Percentiles rank a stretch among this genome's conserved stretches.
These are phyloP conservation scores for Baronia brevicornis DNA, from an alignment of 2,888 invertebrate genomes.

Conservation along the genomic window DNA sequence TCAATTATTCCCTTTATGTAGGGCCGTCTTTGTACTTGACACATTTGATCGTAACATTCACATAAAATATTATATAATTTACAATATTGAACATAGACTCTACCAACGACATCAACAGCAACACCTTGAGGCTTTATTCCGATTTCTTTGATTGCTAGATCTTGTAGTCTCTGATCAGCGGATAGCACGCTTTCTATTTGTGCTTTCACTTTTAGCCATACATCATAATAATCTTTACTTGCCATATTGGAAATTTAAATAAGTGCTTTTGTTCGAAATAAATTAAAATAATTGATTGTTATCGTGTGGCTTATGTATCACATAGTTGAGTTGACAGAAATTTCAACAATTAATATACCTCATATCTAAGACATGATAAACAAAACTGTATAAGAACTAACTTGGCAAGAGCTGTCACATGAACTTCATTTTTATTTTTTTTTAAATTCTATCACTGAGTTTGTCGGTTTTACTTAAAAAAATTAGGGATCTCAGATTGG, in stretches of 20 bases:
- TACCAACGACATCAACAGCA: constrained; percentile 66
- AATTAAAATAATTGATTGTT: constrained; percentile 6
- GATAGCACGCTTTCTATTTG: constrained; percentile 32
- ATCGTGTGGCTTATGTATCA: no score
- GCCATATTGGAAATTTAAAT: constrained; percentile 32
- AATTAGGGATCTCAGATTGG: no score
- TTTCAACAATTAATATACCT: no score
- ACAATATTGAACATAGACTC: constrained; percentile 70
- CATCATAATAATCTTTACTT: constrained; percentile 49
- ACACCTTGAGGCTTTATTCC: constrained; percentile 62
- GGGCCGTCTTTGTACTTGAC: constrained; percentile 76
- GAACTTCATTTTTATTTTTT: no score
- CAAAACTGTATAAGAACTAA: no score
- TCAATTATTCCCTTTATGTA: constrained; percentile 76
- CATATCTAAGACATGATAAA: no score
- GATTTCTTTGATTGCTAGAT: constrained; percentile 35
- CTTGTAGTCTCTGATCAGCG: constrained; percentile 51
- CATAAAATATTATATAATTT: constrained; percentile 73
- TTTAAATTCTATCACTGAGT: no score
- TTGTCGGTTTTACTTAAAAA: no score
- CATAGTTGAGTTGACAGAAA: no score
- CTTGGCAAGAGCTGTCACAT: no score
- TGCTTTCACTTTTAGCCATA: constrained; percentile 53
- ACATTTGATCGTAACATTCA: constrained; percentile 77
- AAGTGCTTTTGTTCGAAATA: constrained; percentile 4